These are phyloP conservation scores for Epizoanthus scotinus DNA, from an alignment of 92 coral and sea anemone genomes.

Conservation along the genomic window DNA sequence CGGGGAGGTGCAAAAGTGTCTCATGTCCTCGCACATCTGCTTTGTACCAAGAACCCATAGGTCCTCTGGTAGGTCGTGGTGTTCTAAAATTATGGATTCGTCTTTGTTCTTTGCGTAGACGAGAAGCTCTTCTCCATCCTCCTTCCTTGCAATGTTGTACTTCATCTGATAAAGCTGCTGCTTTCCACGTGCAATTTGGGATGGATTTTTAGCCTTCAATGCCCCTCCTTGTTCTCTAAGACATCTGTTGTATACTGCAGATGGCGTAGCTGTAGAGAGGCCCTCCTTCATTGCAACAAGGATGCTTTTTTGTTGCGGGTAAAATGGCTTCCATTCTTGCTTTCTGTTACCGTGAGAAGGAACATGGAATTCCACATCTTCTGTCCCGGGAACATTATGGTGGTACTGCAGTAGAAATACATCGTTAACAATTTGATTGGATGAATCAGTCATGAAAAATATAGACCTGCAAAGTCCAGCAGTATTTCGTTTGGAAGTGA, in stretches of 20 bases:
- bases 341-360: constrained; percentile 57
- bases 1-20: constrained; percentile 40
- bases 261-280: constrained; percentile 15
- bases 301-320: constrained; percentile 58
- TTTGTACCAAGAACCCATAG: constrained; percentile 36
- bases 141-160: constrained; percentile 2
- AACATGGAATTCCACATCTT: constrained; percentile 43
- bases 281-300: constrained; percentile 43
- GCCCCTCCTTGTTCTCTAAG: constrained; percentile 42
- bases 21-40: constrained; percentile 52
- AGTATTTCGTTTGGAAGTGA: constrained; percentile 33
- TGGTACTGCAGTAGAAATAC: constrained; percentile 42
- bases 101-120: constrained; percentile 45
- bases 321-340: constrained; percentile 46
- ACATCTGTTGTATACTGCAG: constrained; percentile 41
- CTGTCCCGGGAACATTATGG: constrained; percentile 13
- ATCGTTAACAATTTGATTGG: not conserved
- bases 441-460: constrained; percentile 4
- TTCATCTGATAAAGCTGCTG: constrained; percentile 57
- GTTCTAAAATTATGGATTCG: constrained; percentile 48
- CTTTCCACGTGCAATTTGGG: constrained; percentile 53
- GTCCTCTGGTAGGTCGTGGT: constrained; percentile 67
- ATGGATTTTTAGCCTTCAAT: constrained; percentile 43
- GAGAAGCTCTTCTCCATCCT: constrained; percentile 50
- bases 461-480: constrained; percentile 46